These are phyloP conservation scores for Drosophila hamatofila DNA, from an alignment of 2,888 invertebrate genomes.

Conservation along the genomic window DNA sequence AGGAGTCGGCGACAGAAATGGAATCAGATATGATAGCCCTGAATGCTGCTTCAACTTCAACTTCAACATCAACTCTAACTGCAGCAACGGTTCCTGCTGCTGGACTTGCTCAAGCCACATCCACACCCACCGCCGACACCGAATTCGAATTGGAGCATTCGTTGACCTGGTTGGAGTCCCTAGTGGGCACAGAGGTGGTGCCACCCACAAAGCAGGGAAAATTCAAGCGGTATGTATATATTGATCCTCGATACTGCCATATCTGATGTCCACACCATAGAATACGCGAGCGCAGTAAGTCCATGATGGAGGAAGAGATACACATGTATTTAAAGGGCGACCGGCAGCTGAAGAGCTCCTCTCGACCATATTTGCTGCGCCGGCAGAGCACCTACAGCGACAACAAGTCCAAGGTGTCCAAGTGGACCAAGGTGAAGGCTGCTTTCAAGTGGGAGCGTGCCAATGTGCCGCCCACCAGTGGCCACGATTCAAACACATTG, in stretches of 20 bases:
- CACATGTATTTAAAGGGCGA: slow-evolving; percentile 74
- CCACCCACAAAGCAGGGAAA: slow-evolving; percentile 86
- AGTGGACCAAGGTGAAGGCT: slow-evolving; percentile 95
- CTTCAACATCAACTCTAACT: neutral
- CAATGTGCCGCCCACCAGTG: slow-evolving; percentile 85
- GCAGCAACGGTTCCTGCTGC: neutral
- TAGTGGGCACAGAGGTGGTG: slow-evolving; percentile 87
- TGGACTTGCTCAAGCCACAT: neutral
- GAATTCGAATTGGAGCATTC: slow-evolving; percentile 85
- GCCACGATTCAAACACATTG: slow-evolving; percentile 83
- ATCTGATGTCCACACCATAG: slow-evolving; percentile 38
- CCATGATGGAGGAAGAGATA: slow-evolving; percentile 89
- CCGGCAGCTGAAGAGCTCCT: slow-evolving; percentile 61
- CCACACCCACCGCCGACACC: slow-evolving; percentile 33
- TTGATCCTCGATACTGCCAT: no score
- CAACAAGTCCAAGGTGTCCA: slow-evolving; percentile 87
- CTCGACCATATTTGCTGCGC: slow-evolving; percentile 74
- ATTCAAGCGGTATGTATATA: slow-evolving; percentile 83
- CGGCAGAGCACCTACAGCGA: slow-evolving; percentile 84
- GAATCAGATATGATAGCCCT: slow-evolving; percentile 7
- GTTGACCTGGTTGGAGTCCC: slow-evolving; percentile 88
- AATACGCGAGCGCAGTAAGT: slow-evolving; percentile 88
- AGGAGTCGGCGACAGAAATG: slow-evolving; percentile 18
- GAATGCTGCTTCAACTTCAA: neutral
- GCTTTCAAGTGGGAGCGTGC: slow-evolving; percentile 95